A percentile compares a stretch with the other conserved stretches of the same genome.
These are phyloP conservation scores for Druon quercuslanigerum DNA, from an alignment of 1,140 invertebrate genomes.

Conservation along the genomic window DNA sequence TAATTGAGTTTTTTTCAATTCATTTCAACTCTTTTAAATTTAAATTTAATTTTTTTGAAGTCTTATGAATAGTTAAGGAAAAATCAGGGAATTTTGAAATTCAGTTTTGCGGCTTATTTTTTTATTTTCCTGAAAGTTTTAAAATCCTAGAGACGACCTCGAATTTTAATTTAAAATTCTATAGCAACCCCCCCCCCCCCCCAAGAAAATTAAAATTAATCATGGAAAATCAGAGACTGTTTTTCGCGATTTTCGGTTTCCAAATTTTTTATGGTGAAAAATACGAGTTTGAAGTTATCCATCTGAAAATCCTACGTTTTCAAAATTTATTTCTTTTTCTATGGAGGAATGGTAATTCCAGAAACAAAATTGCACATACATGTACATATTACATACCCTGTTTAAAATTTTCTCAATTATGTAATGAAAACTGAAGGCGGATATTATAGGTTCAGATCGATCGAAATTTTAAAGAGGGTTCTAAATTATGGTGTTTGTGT, in stretches of 20 bases:
- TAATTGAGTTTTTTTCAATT: too few relatives aligned
- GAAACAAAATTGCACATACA: slow-evolving; percentile 14
- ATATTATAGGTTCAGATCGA: not conserved
- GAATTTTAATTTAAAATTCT: too few relatives aligned
- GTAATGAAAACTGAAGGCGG: not conserved
- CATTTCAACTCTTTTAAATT: too few relatives aligned
- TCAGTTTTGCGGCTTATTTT: too few relatives aligned
- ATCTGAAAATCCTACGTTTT: not conserved
- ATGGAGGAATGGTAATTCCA: slow-evolving; percentile 1
- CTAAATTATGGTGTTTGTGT: slow-evolving; percentile 7
- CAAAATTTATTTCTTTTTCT: not conserved
- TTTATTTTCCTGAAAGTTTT: too few relatives aligned
- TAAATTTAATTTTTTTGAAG: too few relatives aligned
- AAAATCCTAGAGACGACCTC: too few relatives aligned
- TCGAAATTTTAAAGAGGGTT: slow-evolving; percentile 16
- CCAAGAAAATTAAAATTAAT: too few relatives aligned
- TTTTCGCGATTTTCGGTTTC: not conserved
- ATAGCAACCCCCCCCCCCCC: too few relatives aligned
- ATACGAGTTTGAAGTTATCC: not conserved
- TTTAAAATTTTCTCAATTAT: not conserved
- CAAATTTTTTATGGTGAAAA: not conserved
- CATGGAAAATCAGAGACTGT: too few relatives aligned
- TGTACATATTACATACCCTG: not conserved
- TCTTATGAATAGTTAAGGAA: too few relatives aligned
- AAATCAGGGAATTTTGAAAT: too few relatives aligned